Conservation (phyloP, 2,888 invertebrate species). For the Parasteatoda lunata region DNA sequence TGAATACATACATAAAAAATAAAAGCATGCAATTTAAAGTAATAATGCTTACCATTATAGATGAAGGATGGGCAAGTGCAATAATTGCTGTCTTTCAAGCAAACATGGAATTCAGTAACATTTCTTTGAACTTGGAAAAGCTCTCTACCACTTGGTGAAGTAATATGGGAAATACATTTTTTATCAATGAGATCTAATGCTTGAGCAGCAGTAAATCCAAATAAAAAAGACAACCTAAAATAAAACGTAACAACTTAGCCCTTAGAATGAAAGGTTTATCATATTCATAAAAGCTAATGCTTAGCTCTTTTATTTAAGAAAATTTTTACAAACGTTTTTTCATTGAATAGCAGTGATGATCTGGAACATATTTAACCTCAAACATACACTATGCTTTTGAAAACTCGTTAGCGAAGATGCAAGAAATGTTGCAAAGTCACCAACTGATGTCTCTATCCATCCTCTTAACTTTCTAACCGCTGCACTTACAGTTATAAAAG, state of each 20-base stretch:
- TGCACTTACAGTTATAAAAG: too few relatives aligned
- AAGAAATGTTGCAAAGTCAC: too few relatives aligned
- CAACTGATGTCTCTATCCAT: too few relatives aligned
- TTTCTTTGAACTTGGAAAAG: conserved; percentile 49
- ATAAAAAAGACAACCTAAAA: conserved; percentile 53
- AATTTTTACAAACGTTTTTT: too few relatives aligned
- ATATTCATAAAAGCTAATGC: too few relatives aligned
- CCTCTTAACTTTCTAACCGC: too few relatives aligned
- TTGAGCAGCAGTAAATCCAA: conserved; percentile 39
- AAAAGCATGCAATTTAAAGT: background rate
- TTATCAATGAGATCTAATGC: conserved; percentile 59
- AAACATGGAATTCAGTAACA: conserved; percentile 41
- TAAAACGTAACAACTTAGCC: background rate
- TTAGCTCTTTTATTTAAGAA: too few relatives aligned
- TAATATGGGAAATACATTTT: conserved; percentile 32
- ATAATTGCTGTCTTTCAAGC: conserved; percentile 53
- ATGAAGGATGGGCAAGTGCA: conserved; percentile 54
- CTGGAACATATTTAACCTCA: too few relatives aligned
- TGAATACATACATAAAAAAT: background rate
- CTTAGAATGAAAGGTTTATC: too few relatives aligned
- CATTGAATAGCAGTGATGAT: too few relatives aligned
- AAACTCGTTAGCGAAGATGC: too few relatives aligned
- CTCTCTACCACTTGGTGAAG: conserved; percentile 53
- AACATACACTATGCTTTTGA: too few relatives aligned
- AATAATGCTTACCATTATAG: conserved; percentile 39